Evolutionary conservation across 2,888 invertebrate genomes (phyloP), one percentile per base, ranked within the genome.

Genomic region (Pammene aurita): DNA sequence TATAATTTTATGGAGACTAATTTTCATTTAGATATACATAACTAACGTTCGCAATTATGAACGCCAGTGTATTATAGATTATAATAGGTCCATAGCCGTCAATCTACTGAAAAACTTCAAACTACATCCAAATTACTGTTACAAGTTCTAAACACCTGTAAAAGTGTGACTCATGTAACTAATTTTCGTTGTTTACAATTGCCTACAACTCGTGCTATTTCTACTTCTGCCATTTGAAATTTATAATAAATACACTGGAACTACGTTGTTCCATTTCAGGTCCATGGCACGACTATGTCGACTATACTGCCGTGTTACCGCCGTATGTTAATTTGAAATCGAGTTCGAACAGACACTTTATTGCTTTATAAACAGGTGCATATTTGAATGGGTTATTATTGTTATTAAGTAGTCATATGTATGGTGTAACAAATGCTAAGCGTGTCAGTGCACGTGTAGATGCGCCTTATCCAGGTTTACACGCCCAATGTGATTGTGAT

Each of bases 401-500:
- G n/a, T n/a, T n/a, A n/a, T 54, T n/a, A 34, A 54, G 10, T 34
- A 16, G 1, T n/a, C 34, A 54, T 54, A 5, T 13, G 34, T 9
- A 26, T 4, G 4, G 2, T 7, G 26, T 16, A 52, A n/a, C n/a
- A n/a, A 16, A 13, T 1, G 7, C 54, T 34, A 10, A n/a, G 34
- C 14, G 11, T 18, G 18, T 14, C 7, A 16, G 14, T 38, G 41
- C 63, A 64, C 68, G 64, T 52, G 60, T 18, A 50, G 34, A 48
- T 44, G 38, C 56, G 61, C 66, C 63, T 55, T 55, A 7, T 52
- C 14, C 48, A 26, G 50, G 14, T 54, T 61, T 57, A 55, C 57
- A 62, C 52, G 48, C 69, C 66, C 63, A 73, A 68, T 70, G 68
- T 67, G 58, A 68, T 68, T 62, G 68, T 68, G 66, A 48, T 56